Evolutionary conservation across 2,888 invertebrate genomes (phyloP), one percentile per base, ranked within the genome.

Genomic region (Coecobrya sp.): DNA sequence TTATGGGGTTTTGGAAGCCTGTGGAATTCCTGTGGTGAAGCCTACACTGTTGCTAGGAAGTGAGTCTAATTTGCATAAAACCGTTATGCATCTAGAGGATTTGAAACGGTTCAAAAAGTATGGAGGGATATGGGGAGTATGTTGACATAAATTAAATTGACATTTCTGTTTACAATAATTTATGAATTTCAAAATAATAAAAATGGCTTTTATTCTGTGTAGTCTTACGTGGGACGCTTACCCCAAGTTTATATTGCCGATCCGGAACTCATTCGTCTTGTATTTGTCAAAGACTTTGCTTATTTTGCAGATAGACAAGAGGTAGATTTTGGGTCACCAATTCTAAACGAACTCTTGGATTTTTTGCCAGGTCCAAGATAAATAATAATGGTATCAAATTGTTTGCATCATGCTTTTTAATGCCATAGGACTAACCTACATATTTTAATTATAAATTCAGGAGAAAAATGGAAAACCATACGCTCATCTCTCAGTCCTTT

Each of bases 71-170:
- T 45, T 94, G 13, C 94, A 95, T 82, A 62, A 90, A 62, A 93
- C 93, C 22, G 92, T 94, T 81, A 87, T 93, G 55, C 95, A 95
- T 62, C 91, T 92, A n/a, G 93, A 86, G 49, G 95, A 95, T 55
- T 91, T 94, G 0, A 82, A 93, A 42, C 88, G 94, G 42, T 93
- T 88, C 73, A 93, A 93, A 55, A 93, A 94, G 92, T 94, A 92
- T 89, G 95, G 95, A 86, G 84, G 91, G 11, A 87, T 94, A 93
- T 94, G 93, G 92, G 94, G 94, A 76, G 94, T 94, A 93, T 30
- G 92, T 62, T 1, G 2, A 36, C 59, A 62, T 62, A 3, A 62
- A n/a, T 13, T n/a, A 36, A 16, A 36, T 30, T 73, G 16, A 36
- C 36, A 36, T 7, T 16, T 42, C 19, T 16, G 3, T 73, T 42